phyloP scores from a whole-genome alignment of 2,888 invertebrate genomes.

The Diachrysia chrysitis region DNA sequence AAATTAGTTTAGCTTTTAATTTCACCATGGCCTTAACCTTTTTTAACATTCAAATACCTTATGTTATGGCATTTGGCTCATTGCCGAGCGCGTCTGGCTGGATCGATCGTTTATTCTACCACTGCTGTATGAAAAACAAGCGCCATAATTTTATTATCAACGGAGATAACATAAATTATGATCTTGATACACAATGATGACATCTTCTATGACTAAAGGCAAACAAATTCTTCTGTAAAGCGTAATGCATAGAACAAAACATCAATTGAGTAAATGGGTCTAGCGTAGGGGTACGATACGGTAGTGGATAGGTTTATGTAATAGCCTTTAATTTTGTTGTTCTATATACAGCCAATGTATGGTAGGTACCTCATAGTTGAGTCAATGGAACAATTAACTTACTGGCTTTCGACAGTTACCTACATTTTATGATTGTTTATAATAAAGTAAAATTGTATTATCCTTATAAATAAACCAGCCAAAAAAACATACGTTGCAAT shows the following conservation, averaged over 20 bases:
- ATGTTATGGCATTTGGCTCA: slow-evolving; percentile 51
- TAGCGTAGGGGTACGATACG: slow-evolving; percentile 12
- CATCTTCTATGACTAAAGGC: slow-evolving; percentile 39
- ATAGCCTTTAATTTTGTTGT: neutral
- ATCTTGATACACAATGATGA: slow-evolving; percentile 39
- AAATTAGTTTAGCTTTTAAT: slow-evolving; percentile 14
- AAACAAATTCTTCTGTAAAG: slow-evolving; percentile 41
- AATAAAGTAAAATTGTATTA: too few relatives aligned
- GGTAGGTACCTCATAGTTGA: neutral
- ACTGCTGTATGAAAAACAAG: slow-evolving; percentile 12
- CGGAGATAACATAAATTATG: slow-evolving; percentile 25
- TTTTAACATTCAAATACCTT: slow-evolving; percentile 9
- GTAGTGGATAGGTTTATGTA: neutral
- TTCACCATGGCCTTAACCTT: slow-evolving; percentile 39
- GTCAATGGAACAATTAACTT: neutral
- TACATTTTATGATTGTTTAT: too few relatives aligned
- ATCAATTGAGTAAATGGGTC: slow-evolving; percentile 6
- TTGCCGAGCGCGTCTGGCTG: slow-evolving; percentile 34
- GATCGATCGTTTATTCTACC: slow-evolving; percentile 43
- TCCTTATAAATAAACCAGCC: too few relatives aligned
- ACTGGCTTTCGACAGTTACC: too few relatives aligned
- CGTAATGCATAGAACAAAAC: slow-evolving; percentile 22
- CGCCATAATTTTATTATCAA: slow-evolving; percentile 12
- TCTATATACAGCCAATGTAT: neutral
- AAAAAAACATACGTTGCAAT: too few relatives aligned